Evolutionary conservation across 2,888 invertebrate genomes (phyloP), one percentile per base, ranked within the genome.

Genomic region (Itoplectis maculator): DNA sequence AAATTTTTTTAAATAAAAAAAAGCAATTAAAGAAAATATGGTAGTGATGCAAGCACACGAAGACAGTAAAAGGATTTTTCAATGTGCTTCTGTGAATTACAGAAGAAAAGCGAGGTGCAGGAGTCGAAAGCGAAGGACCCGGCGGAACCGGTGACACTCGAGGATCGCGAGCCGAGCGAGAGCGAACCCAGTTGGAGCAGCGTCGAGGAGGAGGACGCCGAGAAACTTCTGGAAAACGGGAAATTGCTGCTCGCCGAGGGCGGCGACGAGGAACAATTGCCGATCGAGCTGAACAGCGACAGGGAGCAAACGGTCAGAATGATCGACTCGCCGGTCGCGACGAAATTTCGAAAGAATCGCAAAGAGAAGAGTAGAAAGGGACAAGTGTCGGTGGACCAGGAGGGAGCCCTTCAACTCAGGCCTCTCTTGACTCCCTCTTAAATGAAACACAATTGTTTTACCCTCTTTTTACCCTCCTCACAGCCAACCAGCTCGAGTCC

Each of bases 161-260:
- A 84, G 37, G 85, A 84, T 51, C 81, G 79, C 7, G 86, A 88
- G 37, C 85, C 65, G 0, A 91, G 90, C 83, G 90, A 88, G 59
- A 90, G 89, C 79, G 89, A 89, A 8, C 85, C 86, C 7, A 90
- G 90, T 79, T 91, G 91, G 90, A 89, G 90, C 84, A 89, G 90
- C 84, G 87, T 87, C n/a, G 91, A 91, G 35, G 88, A 88, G 47
- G 88, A 89, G 29, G 77, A 82, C 29, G 65, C 42, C 8, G 59
- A 9, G 8, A 66, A 76, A 69, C 23, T 74, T 42, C 18, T 68
- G 47, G 82, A 75, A 66, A 75, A 18, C 45, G 56, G 66, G 18
- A 66, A 75, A 68, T 18, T 66, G 18, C 18, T 49, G n/a, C 1
- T 66, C 18, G 18, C 37, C 0, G 8, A 29, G 20, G 45, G 45